Evolutionary conservation across 2,113 vertebrate species (phyloP).

Genomic region (Callionymus lyra): DNA sequence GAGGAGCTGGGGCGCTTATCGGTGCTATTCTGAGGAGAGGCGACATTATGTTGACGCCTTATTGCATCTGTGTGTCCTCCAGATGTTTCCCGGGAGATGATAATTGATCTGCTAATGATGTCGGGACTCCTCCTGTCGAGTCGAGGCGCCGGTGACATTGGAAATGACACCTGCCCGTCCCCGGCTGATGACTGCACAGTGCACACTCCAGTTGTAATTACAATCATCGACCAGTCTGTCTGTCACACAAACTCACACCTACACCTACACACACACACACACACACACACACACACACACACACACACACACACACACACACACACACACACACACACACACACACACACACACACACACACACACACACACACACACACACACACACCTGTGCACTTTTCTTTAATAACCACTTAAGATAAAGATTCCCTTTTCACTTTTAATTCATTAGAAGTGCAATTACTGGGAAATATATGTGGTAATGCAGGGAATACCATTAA

Average conservation of each 20-base stretch:
- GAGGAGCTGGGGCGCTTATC: conserved; percentile 7
- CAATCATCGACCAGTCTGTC: not conserved
- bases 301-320: conserved; percentile 6
- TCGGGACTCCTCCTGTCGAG: conserved; percentile 25
- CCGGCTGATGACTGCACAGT: too few species aligned
- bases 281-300: conserved; percentile 3
- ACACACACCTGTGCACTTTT: too few species aligned
- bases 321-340: too few species aligned
- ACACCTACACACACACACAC: too few species aligned
- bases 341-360: too few species aligned
- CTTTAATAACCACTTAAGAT: too few species aligned
- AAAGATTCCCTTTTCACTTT: too few species aligned
- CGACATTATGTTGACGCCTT: conserved; percentile 11
- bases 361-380: too few species aligned
- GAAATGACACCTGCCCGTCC: conserved; percentile 30
- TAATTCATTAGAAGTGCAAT: too few species aligned
- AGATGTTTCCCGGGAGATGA: conserved; percentile 47
- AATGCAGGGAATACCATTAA: too few species aligned
- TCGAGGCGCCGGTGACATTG: conserved; percentile 28
- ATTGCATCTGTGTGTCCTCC: conserved; percentile 36
- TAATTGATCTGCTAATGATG: conserved; percentile 45
- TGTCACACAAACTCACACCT: conserved; percentile 5
- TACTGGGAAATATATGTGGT: too few species aligned
- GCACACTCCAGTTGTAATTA: conserved; percentile 3
- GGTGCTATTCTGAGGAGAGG: conserved; percentile 7